Conservation (phyloP, 2,797 vertebrate genomes). For the Coilia nasus region DNA sequence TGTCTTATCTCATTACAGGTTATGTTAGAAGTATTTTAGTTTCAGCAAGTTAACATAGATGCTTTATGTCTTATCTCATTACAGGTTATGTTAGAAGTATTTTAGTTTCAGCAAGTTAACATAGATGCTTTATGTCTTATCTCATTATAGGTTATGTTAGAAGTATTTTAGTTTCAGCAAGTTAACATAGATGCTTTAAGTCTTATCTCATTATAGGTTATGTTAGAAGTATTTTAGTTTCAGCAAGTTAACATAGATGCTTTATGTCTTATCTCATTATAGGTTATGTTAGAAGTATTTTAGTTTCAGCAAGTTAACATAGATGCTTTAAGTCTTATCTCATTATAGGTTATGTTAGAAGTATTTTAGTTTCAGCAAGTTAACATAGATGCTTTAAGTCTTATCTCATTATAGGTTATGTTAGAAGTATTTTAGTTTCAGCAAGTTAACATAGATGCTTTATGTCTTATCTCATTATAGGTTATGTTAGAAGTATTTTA, state of each 20-base stretch:
- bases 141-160: not conserved
- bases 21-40: no score
- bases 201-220: not conserved
- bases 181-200: not conserved
- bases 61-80: not conserved
- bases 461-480: not conserved
- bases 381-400: not conserved
- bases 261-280: not conserved
- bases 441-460: not conserved
- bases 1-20: not conserved
- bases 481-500: no score
- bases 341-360: not conserved
- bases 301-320: no score
- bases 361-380: no score
- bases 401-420: not conserved
- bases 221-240: no score
- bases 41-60: no score
- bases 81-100: no score
- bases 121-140: not conserved
- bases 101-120: no score
- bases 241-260: no score
- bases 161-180: no score
- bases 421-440: no score
- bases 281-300: no score
- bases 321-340: not conserved